Base-by-base conservation (phyloP, 2,113 vertebrate genomes). In the Prunella fulvescens region DNA sequence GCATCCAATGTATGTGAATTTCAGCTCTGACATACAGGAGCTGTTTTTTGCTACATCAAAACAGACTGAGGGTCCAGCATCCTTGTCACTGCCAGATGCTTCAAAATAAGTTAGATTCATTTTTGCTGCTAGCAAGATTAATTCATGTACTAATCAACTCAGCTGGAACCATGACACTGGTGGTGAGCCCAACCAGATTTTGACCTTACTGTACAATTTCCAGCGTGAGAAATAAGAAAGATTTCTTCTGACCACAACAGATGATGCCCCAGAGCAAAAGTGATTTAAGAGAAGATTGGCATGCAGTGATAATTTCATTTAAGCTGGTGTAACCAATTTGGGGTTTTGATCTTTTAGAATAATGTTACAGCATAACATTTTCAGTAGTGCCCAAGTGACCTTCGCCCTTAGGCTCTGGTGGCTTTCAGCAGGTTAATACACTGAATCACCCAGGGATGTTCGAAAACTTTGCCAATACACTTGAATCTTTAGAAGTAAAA, bases 281-380 rank as follows among this genome's bases (percentile, higher is more conserved):
- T 3, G 39, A 85, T 83, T 90, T 85, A 71, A 88, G 92, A 91
- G 84, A 91, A 90, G 84, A 95, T 62, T 90, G 87, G 67, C 79
- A 80, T 3, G 11, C 57, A 48, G 72, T 2, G 15, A 70, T 91
- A 77, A 90, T 94, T 91, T 73, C 33, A 88, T 86, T 95, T 90
- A 82, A 94, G 42, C 54, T 53, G 77, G 78, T 17, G 70, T 54
- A 87, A 77, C 91, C 89, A 91, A 85, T 90, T 65, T 85, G 78
- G 70, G 72, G 65, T 50, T 91, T 91, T 95, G 90, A 94, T 94
- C 74, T 92, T 80, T 58, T 58, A 90, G 81, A 84, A 82, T 95
- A 96, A 88, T 2, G 5, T 90, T 81, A 80, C 71, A 74, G 87
- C 67, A 42, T 81, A 93, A 95, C 64, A 74, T 78, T 89, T 74